Conservation (phyloP, 2,113 vertebrate species). For the Gavia stellata region DNA sequence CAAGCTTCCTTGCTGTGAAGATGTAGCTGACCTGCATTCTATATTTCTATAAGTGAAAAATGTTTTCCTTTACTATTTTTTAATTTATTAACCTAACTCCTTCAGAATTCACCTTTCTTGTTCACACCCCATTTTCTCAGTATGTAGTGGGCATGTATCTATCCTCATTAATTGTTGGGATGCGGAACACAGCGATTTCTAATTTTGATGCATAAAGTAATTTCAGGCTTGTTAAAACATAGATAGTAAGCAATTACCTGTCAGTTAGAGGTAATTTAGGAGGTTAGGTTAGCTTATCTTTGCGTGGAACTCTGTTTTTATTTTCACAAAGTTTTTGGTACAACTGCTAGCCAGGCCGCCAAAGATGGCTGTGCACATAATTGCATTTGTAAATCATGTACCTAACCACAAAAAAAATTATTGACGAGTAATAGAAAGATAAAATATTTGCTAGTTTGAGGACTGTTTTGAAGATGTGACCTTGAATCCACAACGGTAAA, state of each 20-base stretch:
- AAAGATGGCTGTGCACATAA: neutral
- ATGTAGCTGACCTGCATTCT: conserved; percentile 17
- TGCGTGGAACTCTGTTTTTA: neutral
- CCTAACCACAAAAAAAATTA: neutral
- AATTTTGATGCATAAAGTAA: conserved; percentile 29
- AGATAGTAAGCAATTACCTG: conserved; percentile 6
- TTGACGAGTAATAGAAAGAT: neutral
- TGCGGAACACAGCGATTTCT: neutral
- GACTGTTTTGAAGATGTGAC: neutral
- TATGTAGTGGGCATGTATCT: neutral
- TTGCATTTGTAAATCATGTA: neutral
- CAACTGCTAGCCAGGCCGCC: neutral
- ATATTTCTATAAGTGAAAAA: neutral
- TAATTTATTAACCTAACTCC: neutral
- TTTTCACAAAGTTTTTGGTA: neutral
- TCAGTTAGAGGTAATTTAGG: conserved; percentile 24
- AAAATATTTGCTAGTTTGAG: neutral
- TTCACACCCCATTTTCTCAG: neutral
- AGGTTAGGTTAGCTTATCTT: neutral
- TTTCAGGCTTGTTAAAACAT: conserved; percentile 21
- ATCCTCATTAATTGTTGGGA: neutral
- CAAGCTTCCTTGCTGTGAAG: neutral
- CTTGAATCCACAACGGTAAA: neutral
- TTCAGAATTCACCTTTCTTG: neutral
- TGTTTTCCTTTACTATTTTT: neutral